phyloP scores from a whole-genome alignment of 2,888 invertebrate genomes.

The Epinotia brunnichana region DNA sequence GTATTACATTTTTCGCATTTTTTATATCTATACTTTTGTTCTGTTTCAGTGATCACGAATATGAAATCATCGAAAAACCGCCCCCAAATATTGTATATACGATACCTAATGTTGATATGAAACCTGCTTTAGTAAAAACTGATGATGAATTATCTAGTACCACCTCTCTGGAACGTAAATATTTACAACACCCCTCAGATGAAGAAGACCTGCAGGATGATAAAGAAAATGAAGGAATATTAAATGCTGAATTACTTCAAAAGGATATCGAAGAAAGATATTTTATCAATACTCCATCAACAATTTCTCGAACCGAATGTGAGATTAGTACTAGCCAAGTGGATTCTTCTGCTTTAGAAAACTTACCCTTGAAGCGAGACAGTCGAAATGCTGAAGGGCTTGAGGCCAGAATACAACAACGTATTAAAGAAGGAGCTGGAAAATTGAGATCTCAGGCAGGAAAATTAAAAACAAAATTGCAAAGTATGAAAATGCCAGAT shows the following conservation, averaged over 20 bases:
- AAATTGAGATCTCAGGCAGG: slow-evolving; percentile 88
- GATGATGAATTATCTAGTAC: slow-evolving; percentile 82
- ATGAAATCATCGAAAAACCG: slow-evolving; percentile 93
- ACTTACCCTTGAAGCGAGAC: slow-evolving; percentile 84
- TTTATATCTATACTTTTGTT: slow-evolving; percentile 24
- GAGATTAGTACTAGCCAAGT: slow-evolving; percentile 87
- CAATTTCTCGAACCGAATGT: slow-evolving; percentile 85
- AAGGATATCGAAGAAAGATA: slow-evolving; percentile 86
- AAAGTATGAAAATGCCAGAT: slow-evolving; percentile 84
- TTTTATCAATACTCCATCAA: slow-evolving; percentile 83
- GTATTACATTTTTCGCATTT: not conserved
- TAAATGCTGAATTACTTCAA: slow-evolving; percentile 83
- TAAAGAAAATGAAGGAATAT: slow-evolving; percentile 68
- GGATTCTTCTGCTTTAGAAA: slow-evolving; percentile 86
- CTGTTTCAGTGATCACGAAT: slow-evolving; percentile 94
- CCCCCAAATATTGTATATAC: slow-evolving; percentile 74
- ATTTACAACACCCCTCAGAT: slow-evolving; percentile 79
- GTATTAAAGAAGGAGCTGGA: slow-evolving; percentile 87
- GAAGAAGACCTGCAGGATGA: slow-evolving; percentile 73
- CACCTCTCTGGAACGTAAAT: slow-evolving; percentile 77
- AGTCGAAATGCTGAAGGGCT: slow-evolving; percentile 82
- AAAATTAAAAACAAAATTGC: slow-evolving; percentile 87
- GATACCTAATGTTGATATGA: slow-evolving; percentile 69
- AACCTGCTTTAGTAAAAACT: slow-evolving; percentile 66
- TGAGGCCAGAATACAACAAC: slow-evolving; percentile 85